phyloP scores from a whole-genome alignment of 2,797 vertebrate genomes.

The Chromis chromis region DNA sequence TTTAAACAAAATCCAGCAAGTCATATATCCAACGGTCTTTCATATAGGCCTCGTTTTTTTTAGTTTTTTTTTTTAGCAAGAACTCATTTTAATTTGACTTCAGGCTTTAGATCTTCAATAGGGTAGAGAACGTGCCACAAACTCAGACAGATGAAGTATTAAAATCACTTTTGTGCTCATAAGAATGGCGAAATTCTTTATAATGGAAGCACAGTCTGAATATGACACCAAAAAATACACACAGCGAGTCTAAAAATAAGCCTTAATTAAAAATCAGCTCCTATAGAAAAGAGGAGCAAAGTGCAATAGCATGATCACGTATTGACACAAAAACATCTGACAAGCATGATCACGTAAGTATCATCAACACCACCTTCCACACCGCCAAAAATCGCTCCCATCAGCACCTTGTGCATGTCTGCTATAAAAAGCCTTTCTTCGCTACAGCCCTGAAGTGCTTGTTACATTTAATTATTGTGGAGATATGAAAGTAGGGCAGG shows the following conservation, averaged over 20 bases:
- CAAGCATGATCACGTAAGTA: conserved; percentile 23
- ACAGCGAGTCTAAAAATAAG: conserved; percentile 17
- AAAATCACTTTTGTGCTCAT: conserved; percentile 9
- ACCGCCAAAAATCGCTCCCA: conserved; percentile 43
- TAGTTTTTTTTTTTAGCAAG: not conserved
- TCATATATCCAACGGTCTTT: conserved; percentile 8
- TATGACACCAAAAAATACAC: not conserved
- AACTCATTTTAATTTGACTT: not conserved
- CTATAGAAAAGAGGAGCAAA: not conserved
- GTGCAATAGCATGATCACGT: not conserved
- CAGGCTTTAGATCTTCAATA: too few relatives aligned
- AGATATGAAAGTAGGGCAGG: conserved; percentile 79
- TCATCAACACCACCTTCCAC: conserved; percentile 42
- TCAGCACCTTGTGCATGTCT: conserved; percentile 18
- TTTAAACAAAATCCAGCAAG: not conserved
- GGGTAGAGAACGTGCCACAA: too few relatives aligned
- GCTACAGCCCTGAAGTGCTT: conserved; percentile 58
- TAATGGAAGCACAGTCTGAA: conserved; percentile 7
- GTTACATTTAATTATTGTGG: conserved; percentile 80
- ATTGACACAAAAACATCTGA: conserved; percentile 20
- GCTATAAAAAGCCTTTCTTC: conserved; percentile 50
- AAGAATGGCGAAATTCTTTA: conserved; percentile 15
- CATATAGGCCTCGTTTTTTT: not conserved
- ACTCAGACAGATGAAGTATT: too few relatives aligned
- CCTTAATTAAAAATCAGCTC: not conserved